Evolutionary conservation across 1,140 invertebrate genomes (phyloP), one percentile per base, ranked within the genome.

Genomic region (Aphelinus atriplicis): DNA sequence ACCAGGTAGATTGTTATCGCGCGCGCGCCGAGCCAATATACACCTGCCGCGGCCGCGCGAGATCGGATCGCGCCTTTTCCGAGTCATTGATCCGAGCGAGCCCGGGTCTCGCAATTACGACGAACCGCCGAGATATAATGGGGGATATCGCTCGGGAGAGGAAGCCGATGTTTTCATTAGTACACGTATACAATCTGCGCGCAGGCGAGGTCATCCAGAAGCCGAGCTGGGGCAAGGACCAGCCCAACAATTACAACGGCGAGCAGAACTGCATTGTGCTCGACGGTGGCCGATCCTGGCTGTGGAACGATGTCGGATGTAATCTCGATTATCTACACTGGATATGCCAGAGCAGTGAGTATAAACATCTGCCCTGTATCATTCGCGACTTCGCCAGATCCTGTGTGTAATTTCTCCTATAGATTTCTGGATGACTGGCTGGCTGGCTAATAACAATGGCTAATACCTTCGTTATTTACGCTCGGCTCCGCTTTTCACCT

Each of bases 261-360:
- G 95, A 97, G 81, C 96, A 98, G 85, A 97, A 97, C 85, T 97
- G 96, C 85, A 95, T 95, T 3, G 95, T 97, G 5, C 87, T 97
- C 70, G 96, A 98, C 81, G 95, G 96, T 2, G 95, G 94, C 0
- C 90, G 95, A 68, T 92, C 92, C 58, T 97, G 96, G 96, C 88
- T 94, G 0, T 98, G 96, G 96, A 98, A 98, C 85, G 96, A 98
- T 88, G 95, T 98, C 46, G 95, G 95, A 43, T 98, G 96, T 84
- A 96, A 96, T 85, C 90, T 97, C 58, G 95, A 97, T 86, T 96
- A 97, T 85, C 87, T 97, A 48, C 95, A 95, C 83, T 97, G 95
- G 92, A 95, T 97, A 82, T 97, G 96, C 85, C 95, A 96, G 87
- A 95, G 94, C 87, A 91, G 94, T 95, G 87, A 92, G 93, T 91